phyloP scores from a whole-genome alignment of 2,113 vertebrate genomes.

The Otis tarda region DNA sequence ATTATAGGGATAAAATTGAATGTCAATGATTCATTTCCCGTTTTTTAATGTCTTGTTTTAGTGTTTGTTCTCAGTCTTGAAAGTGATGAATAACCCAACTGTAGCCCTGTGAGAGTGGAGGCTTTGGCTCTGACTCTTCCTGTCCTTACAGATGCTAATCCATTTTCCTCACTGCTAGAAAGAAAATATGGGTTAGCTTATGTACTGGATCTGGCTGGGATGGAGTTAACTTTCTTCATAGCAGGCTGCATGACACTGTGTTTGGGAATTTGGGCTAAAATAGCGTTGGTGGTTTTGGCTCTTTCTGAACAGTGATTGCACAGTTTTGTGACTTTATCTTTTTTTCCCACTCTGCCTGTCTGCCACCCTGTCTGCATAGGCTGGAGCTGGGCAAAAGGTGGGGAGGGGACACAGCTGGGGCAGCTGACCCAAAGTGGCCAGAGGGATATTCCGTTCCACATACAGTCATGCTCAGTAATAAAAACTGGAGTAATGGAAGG shows the following conservation, averaged over 20 bases:
- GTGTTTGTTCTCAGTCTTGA: not conserved
- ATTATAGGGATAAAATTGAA: not conserved
- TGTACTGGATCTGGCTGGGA: not conserved
- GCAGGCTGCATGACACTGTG: not conserved
- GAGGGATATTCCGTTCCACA: not conserved
- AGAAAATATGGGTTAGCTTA: not conserved
- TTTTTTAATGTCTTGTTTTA: not conserved
- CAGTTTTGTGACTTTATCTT: not conserved
- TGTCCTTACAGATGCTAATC: not conserved
- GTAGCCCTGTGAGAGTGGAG: not conserved
- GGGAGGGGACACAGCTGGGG: not conserved
- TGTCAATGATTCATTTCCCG: not conserved
- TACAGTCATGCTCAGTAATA: not conserved
- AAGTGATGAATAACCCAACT: fast-evolving
- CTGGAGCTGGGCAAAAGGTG: not conserved
- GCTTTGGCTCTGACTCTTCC: not conserved
- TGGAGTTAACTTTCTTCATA: not conserved
- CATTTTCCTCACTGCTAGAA: not conserved
- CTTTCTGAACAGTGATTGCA: not conserved
- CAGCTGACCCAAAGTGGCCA: not conserved
- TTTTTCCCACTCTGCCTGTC: not conserved
- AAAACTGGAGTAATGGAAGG: not conserved
- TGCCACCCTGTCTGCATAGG: fast-evolving
- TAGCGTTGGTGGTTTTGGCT: not conserved
- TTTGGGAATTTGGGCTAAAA: not conserved